These are phyloP conservation scores for Drosophila nikananu DNA, from an alignment of 1,140 invertebrate genomes.

Conservation along the genomic window DNA sequence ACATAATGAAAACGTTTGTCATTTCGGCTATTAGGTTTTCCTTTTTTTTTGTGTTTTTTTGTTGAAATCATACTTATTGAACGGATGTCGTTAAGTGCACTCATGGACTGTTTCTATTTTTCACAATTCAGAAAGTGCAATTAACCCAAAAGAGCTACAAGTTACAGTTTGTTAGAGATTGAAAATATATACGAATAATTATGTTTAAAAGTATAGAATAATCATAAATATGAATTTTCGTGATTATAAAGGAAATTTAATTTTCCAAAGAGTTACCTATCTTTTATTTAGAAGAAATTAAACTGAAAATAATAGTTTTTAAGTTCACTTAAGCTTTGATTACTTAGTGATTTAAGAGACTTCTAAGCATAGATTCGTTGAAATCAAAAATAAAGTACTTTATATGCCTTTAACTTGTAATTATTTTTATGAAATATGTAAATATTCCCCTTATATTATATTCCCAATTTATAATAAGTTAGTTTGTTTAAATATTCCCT, in stretches of 20 bases:
- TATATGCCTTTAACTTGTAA: not conserved
- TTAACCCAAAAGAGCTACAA: constrained; percentile 35
- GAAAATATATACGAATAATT: not conserved
- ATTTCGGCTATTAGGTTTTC: constrained; percentile 46
- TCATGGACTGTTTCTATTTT: constrained; percentile 8
- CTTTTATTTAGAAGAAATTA: not conserved
- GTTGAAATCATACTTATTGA: constrained; percentile 18
- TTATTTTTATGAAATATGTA: not conserved
- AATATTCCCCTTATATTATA: not conserved
- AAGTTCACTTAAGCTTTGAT: not conserved
- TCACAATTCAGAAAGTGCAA: constrained; percentile 23
- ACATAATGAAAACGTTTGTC: constrained; percentile 57
- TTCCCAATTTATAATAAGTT: too few species aligned
- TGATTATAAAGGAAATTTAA: not conserved
- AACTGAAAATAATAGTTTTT: too few species aligned
- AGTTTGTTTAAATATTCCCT: not conserved
- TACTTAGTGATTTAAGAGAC: not conserved
- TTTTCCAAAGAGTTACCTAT: too few species aligned
- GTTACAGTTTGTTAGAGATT: constrained; percentile 6
- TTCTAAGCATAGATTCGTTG: not conserved
- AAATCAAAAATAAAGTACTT: not conserved
- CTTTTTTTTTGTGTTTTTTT: not conserved
- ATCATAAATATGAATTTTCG: not conserved
- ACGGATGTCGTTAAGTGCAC: constrained; percentile 45
- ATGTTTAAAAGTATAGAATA: not conserved